Evolutionary conservation across 2,888 invertebrate genomes (phyloP).

Genomic region (Limnephilus lunatus): DNA sequence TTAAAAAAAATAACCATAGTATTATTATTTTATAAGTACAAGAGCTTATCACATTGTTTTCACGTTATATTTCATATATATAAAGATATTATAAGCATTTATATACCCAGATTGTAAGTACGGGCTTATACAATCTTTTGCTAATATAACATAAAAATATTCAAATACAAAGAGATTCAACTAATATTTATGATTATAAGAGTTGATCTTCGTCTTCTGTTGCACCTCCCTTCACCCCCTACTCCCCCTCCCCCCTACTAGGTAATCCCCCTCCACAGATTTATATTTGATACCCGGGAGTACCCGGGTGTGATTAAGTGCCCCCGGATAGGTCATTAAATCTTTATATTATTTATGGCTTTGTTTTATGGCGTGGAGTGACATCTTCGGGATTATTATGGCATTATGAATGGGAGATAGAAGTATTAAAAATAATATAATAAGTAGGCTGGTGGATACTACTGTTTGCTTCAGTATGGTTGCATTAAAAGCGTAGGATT

Average conservation of each 20-base stretch:
- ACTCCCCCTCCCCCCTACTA: neutral
- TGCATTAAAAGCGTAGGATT: neutral
- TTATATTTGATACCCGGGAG: constrained; percentile 25
- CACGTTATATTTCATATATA: too few relatives aligned
- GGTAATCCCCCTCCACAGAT: constrained; percentile 4
- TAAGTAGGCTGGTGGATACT: neutral
- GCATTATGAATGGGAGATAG: neutral
- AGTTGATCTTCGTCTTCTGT: neutral
- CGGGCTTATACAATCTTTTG: neutral
- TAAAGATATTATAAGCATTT: neutral
- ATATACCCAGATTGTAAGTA: neutral
- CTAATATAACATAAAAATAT: neutral
- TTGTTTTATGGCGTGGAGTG: constrained; percentile 10
- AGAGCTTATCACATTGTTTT: too few relatives aligned
- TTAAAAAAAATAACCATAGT: too few relatives aligned
- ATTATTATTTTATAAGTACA: too few relatives aligned
- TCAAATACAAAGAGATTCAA: neutral
- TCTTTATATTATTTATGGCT: constrained; percentile 45
- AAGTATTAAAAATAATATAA: neutral
- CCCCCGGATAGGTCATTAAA: constrained; percentile 49
- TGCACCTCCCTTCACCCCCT: neutral
- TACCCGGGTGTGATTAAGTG: constrained; percentile 50
- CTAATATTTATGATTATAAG: neutral
- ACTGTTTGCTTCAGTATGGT: neutral
- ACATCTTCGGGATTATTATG: constrained; percentile 14